Base-by-base conservation (phyloP, 1,140 invertebrate species). In the Thaumetopoea pityocampa region DNA sequence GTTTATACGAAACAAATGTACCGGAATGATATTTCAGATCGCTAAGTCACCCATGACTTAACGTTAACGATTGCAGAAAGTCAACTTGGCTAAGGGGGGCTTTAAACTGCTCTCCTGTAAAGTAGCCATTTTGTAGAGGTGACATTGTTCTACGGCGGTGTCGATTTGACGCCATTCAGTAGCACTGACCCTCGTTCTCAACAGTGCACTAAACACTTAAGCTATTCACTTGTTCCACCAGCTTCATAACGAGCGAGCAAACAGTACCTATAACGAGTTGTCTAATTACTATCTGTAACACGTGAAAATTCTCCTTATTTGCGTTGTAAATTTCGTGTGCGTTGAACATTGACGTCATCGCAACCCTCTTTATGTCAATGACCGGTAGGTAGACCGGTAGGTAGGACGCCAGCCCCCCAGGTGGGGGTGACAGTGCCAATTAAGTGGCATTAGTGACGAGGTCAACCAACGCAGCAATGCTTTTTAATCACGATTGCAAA, bases 341-440 rank as follows among this genome's bases (percentile, higher is more conserved):
- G 24, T 23, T n/a, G n/a, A n/a, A n/a, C n/a, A n/a, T 29, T 55
- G 46, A 56, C 51, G 54, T 73, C 64, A 48, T 19, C n/a, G 6
- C 28, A 8, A 42, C 33, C 41, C 44, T 46, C 55, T 92, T n/a
- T 91, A 93, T 37, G 93, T 44, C 90, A 91, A 76, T 36, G 54
- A 53, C 42, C 48, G 36, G 26, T 36, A 20, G n/a, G n/a, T n/a
- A n/a, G n/a, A 30, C 22, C 33, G 20, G 15, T 14, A 29, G 27
- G 26, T 16, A 5, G 32, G 12, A 4, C 11, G 33, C 10, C 28
- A 9, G 29, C 28, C 29, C n/a, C n/a, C n/a, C n/a, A n/a, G n/a
- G n/a, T n/a, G n/a, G 29, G 28, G 29, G 29, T 33, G 28, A 32
- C 18, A 35, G 14, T 22, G 14, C 24, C 22, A 42, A 44, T 44